Evolutionary conservation across 2,797 vertebrate genomes (phyloP).

Genomic region (Lophotriccus pileatus): DNA sequence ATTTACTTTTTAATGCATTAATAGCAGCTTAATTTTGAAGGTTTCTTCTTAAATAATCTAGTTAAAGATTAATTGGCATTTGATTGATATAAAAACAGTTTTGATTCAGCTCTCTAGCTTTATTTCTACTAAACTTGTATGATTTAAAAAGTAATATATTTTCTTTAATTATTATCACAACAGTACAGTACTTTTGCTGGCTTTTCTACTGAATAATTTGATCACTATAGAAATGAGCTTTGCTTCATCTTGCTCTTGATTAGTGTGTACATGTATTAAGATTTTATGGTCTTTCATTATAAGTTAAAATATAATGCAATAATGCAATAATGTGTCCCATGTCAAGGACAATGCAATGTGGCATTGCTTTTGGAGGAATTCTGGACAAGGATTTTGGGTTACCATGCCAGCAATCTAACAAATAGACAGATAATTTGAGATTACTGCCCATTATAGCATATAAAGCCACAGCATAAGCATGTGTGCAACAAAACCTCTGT

Average conservation of each 20-base stretch:
- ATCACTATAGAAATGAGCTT: background rate
- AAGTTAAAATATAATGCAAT: background rate
- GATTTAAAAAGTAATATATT: background rate
- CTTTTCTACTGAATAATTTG: slow-evolving; percentile 4
- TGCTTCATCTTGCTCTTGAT: background rate
- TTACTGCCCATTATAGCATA: background rate
- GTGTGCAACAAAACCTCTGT: rapidly evolving
- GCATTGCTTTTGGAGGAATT: background rate
- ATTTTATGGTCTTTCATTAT: background rate
- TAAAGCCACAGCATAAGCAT: background rate
- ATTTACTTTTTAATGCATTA: slow-evolving; percentile 40
- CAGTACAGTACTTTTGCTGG: background rate
- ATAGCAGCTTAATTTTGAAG: slow-evolving; percentile 19
- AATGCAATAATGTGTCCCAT: rapidly evolving
- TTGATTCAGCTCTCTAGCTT: background rate
- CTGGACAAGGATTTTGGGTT: background rate
- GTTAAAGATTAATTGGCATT: slow-evolving; percentile 13
- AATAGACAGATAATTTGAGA: background rate
- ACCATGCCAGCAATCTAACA: background rate
- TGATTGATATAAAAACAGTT: background rate
- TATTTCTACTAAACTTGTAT: background rate
- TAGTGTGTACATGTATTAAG: background rate
- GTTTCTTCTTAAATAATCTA: background rate
- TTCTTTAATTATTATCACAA: slow-evolving; percentile 11
- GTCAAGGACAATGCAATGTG: background rate